Evolutionary conservation across 2,888 invertebrate species (phyloP).

Genomic region (Carterocephalus palaemon): DNA sequence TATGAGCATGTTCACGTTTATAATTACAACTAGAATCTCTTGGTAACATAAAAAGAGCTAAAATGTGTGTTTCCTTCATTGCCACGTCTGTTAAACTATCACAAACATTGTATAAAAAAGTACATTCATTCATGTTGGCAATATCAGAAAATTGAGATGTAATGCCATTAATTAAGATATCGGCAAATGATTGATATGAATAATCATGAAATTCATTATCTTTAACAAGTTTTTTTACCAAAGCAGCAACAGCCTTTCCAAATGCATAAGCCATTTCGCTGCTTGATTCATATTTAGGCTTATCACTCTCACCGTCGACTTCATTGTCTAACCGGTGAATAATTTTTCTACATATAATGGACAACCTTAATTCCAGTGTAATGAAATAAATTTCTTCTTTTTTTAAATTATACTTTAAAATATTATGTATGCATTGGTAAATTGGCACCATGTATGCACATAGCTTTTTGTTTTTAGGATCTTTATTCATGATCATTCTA

Average conservation of each 20-base stretch:
- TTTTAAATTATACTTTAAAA: not conserved
- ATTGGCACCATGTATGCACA: not conserved
- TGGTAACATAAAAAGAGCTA: conserved; percentile 5
- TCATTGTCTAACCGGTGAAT: not conserved
- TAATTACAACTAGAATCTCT: not conserved
- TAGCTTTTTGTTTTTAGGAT: not conserved
- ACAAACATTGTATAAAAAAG: not conserved
- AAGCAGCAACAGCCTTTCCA: not conserved
- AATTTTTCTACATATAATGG: not conserved
- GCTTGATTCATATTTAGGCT: not conserved
- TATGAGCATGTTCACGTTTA: not conserved
- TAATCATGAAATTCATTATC: not conserved
- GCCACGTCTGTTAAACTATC: not conserved
- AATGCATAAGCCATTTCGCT: not conserved
- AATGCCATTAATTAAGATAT: not conserved
- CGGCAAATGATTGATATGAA: not conserved
- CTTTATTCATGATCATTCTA: not conserved
- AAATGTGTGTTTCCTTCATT: conserved; percentile 1
- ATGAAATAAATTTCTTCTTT: conserved; percentile 6
- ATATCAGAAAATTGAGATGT: not conserved
- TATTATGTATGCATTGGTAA: not conserved
- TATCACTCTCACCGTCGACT: not conserved
- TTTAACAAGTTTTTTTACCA: not conserved
- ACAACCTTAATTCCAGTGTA: not conserved
- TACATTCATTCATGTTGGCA: not conserved